These are phyloP conservation scores for Penaeus indicus DNA, from an alignment of 1,140 invertebrate species.

Conservation along the genomic window DNA sequence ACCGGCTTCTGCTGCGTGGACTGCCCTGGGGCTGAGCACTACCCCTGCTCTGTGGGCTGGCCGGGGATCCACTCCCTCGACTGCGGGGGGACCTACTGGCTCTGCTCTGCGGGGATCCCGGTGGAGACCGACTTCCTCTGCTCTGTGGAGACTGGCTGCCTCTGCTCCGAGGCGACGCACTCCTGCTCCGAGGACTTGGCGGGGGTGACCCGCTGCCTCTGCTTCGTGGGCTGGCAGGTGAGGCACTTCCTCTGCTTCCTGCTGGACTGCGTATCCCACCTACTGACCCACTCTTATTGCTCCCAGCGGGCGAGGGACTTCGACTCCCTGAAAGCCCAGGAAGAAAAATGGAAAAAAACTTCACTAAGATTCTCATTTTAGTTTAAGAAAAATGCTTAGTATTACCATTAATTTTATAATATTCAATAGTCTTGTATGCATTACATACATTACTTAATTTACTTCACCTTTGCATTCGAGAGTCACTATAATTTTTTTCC, in stretches of 20 bases:
- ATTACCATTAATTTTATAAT: background rate
- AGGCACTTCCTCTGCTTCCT: constrained; percentile 29
- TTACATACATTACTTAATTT: too few relatives aligned
- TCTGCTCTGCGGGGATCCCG: constrained; percentile 6
- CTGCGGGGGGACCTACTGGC: background rate
- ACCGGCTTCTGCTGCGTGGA: constrained; percentile 41
- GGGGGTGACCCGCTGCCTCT: constrained; percentile 15
- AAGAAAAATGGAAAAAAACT: background rate
- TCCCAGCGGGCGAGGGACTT: constrained; percentile 43
- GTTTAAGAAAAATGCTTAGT: background rate
- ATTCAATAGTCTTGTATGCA: too few relatives aligned
- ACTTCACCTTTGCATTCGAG: too few relatives aligned
- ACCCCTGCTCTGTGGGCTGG: constrained; percentile 1
- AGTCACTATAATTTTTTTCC: too few relatives aligned
- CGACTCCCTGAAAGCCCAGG: constrained; percentile 13
- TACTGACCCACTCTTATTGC: constrained; percentile 28
- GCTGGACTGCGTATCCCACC: background rate
- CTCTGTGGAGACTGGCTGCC: constrained; percentile 10
- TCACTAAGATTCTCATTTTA: too few relatives aligned
- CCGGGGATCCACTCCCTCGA: background rate
- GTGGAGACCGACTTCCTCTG: constrained; percentile 16
- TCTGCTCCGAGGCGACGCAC: constrained; percentile 21
- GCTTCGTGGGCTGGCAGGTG: background rate
- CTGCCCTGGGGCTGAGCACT: constrained; percentile 12
- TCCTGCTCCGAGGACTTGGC: constrained; percentile 23